Conservation (phyloP, 2,113 vertebrate species). For the Pituophis catenifer region DNA sequence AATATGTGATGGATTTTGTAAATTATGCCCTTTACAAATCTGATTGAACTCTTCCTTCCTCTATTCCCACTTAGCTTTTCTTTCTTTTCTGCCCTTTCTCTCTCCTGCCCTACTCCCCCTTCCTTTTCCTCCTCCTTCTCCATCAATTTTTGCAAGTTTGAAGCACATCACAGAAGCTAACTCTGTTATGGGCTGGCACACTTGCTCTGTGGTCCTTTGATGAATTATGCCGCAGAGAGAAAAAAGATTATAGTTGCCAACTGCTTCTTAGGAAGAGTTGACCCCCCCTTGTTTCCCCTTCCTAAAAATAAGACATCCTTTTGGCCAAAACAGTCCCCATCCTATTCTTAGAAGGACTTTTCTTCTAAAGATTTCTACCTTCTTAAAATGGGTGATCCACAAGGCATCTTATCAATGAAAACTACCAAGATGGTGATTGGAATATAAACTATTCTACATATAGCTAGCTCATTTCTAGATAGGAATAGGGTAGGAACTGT, state of each 20-base stretch:
- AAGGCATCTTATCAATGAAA: background rate
- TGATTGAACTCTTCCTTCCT: constrained; percentile 72
- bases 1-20: constrained; percentile 86
- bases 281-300: background rate
- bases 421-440: background rate
- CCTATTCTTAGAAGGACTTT: background rate
- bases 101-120: background rate
- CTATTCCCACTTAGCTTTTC: background rate
- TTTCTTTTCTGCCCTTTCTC: constrained; percentile 29
- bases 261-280: accelerated
- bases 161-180: background rate
- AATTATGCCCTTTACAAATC: constrained; percentile 87
- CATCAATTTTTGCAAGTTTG: background rate
- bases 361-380: background rate
- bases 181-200: accelerated
- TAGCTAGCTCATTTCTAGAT: background rate
- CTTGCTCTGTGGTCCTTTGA: background rate
- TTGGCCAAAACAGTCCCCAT: background rate
- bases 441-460: background rate
- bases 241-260: accelerated
- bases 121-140: background rate
- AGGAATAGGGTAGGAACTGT: background rate
- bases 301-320: background rate
- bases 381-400: background rate
- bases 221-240: background rate